Conservation (phyloP, 2,888 invertebrate genomes). For the Drosophila rubida region DNA sequence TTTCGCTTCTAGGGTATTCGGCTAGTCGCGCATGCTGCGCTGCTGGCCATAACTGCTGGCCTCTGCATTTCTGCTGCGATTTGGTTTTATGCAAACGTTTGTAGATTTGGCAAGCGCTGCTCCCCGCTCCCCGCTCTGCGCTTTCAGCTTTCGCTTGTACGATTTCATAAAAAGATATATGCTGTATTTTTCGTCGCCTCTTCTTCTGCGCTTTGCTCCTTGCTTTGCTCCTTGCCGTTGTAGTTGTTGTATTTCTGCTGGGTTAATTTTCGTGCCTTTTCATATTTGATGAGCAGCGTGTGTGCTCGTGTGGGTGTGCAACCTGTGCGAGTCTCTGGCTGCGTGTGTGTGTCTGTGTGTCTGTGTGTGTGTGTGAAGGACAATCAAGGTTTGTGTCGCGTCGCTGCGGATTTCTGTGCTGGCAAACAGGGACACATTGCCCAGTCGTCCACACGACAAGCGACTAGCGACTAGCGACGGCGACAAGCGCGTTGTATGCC, state of each 20-base stretch:
- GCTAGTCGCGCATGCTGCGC: neutral
- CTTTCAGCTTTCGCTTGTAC: slow-evolving; percentile 1
- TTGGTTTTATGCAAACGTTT: slow-evolving; percentile 37
- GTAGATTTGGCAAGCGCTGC: slow-evolving; percentile 7
- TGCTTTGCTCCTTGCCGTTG: too few species aligned
- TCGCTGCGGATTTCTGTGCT: slow-evolving; percentile 24
- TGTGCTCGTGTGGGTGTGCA: slow-evolving; percentile 15
- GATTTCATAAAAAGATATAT: slow-evolving; percentile 11
- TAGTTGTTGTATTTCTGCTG: slow-evolving; percentile 10
- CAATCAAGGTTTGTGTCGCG: slow-evolving; percentile 38
- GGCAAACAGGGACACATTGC: slow-evolving; percentile 11
- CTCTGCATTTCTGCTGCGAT: slow-evolving; percentile 24
- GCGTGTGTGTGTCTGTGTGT: slow-evolving; percentile 7
- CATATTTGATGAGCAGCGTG: slow-evolving; percentile 57
- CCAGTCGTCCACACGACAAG: neutral
- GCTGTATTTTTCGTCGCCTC: slow-evolving; percentile 1
- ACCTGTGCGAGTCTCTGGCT: slow-evolving; percentile 5
- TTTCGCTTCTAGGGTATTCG: neutral
- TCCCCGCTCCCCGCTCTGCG: too few species aligned
- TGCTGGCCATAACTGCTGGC: slow-evolving; percentile 23
- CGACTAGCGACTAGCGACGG: too few species aligned
- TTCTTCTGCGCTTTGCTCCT: slow-evolving; percentile 9
- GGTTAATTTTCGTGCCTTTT: slow-evolving; percentile 53
- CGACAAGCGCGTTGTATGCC: too few species aligned
- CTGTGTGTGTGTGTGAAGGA: slow-evolving; percentile 29